Percentiles rank a stretch among this genome's conserved stretches.
phyloP scores from a whole-genome alignment of 1,140 invertebrate genomes.

The Pseudachorutes palmiensis region DNA sequence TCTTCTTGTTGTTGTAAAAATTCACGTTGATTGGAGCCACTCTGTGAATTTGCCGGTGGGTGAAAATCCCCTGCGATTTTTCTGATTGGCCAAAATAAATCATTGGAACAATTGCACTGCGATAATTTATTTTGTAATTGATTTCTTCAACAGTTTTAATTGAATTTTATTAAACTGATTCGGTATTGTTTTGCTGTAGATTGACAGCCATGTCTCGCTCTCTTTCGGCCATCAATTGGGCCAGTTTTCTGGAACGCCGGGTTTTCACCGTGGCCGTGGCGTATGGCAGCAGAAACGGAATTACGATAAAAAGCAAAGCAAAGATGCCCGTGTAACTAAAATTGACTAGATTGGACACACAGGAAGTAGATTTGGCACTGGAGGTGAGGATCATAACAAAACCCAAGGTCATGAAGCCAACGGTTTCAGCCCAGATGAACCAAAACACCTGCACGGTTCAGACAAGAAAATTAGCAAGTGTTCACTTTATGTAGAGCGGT shows the following conservation, averaged over 20 bases:
- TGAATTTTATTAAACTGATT: not conserved
- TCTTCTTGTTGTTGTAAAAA: too few species aligned
- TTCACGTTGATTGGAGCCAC: too few species aligned
- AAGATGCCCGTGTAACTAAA: slow-evolving; percentile 18
- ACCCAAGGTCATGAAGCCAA: slow-evolving; percentile 24
- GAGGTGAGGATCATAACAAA: slow-evolving; percentile 14
- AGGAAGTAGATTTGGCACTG: not conserved
- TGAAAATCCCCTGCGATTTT: too few species aligned
- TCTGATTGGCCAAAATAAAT: too few species aligned
- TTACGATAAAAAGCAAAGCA: slow-evolving; percentile 25
- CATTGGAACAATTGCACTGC: too few species aligned
- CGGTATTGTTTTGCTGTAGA: not conserved
- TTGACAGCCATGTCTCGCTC: too few species aligned
- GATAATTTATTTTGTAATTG: too few species aligned
- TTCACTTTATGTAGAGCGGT: too few species aligned
- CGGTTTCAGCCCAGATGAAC: slow-evolving; percentile 28
- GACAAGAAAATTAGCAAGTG: not conserved
- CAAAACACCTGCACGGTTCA: slow-evolving; percentile 24
- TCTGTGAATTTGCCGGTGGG: too few species aligned
- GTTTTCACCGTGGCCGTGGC: slow-evolving; percentile 15
- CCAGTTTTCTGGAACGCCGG: slow-evolving; percentile 2
- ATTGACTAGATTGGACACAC: slow-evolving; percentile 24
- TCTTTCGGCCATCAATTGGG: too few species aligned
- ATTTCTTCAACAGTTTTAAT: not conserved
- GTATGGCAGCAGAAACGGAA: slow-evolving; percentile 29